These are phyloP conservation scores for Palaemon carinicauda DNA, from an alignment of 1,140 invertebrate species.

Conservation along the genomic window DNA sequence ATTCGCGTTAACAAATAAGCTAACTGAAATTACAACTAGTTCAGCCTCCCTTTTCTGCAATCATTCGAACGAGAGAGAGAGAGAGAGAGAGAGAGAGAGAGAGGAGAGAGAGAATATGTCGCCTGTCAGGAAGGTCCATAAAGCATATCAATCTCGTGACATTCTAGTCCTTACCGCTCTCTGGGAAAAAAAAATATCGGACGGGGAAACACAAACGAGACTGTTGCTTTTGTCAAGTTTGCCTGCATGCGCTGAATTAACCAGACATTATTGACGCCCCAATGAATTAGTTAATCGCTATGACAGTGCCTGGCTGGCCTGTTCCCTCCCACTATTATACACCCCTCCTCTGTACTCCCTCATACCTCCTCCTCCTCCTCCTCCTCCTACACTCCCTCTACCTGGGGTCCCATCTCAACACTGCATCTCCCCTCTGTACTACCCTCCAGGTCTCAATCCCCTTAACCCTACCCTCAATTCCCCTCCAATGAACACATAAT, in stretches of 20 bases:
- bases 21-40: too few species aligned
- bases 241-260: conserved; percentile 52
- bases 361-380: neutral
- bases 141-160: neutral
- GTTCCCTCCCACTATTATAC: neutral
- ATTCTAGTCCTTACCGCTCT: conserved; percentile 26
- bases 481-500: neutral
- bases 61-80: too few species aligned
- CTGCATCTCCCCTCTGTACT: neutral
- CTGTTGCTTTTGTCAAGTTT: conserved; percentile 52
- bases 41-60: too few species aligned
- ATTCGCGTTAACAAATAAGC: too few species aligned
- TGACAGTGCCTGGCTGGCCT: conserved; percentile 17
- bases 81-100: too few species aligned
- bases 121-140: neutral
- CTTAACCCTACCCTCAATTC: neutral
- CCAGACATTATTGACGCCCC: conserved; percentile 44
- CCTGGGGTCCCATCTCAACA: neutral
- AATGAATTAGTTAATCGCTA: conserved; percentile 52
- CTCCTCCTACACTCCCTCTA: neutral
- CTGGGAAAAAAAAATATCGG: conserved; percentile 36
- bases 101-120: too few species aligned
- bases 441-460: neutral
- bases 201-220: conserved; percentile 33
- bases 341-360: neutral